Evolutionary conservation across 2,113 vertebrate species (phyloP).

Genomic region (Raphicerus campestris): DNA sequence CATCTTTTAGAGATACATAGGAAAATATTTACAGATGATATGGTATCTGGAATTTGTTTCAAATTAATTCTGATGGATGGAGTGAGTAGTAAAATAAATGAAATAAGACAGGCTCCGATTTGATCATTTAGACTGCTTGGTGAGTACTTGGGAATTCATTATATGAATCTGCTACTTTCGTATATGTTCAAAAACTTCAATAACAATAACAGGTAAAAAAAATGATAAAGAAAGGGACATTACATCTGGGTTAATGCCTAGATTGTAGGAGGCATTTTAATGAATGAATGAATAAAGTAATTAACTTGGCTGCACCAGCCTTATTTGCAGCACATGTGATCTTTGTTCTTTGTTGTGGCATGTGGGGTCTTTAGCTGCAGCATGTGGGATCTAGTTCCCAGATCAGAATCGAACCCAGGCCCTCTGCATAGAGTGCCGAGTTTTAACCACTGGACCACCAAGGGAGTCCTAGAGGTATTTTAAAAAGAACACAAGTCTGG

Average conservation of each 20-base stretch:
- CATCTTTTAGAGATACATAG: neutral
- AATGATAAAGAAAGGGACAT: neutral
- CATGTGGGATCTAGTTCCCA: neutral
- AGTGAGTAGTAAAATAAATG: neutral
- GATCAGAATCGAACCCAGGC: neutral
- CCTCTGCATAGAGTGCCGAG: neutral
- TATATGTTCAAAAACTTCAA: neutral
- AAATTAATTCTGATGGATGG: conserved; percentile 9
- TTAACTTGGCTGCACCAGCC: neutral
- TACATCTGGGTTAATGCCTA: neutral
- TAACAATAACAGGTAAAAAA: neutral
- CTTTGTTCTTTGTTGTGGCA: neutral
- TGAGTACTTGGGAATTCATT: neutral
- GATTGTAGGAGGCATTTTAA: neutral
- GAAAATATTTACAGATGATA: conserved; percentile 28
- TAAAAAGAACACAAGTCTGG: neutral
- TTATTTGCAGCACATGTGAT: neutral
- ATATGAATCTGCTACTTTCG: neutral
- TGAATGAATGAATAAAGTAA: neutral
- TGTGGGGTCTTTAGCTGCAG: neutral
- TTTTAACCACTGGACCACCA: neutral
- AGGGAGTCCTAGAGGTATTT: neutral
- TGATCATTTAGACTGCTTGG: neutral
- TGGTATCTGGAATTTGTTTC: neutral
- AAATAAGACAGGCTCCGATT: neutral